Percentiles rank a stretch among this genome's conserved stretches.
Conservation (phyloP, 2,797 vertebrate species). For the Cuculus canorus region DNA sequence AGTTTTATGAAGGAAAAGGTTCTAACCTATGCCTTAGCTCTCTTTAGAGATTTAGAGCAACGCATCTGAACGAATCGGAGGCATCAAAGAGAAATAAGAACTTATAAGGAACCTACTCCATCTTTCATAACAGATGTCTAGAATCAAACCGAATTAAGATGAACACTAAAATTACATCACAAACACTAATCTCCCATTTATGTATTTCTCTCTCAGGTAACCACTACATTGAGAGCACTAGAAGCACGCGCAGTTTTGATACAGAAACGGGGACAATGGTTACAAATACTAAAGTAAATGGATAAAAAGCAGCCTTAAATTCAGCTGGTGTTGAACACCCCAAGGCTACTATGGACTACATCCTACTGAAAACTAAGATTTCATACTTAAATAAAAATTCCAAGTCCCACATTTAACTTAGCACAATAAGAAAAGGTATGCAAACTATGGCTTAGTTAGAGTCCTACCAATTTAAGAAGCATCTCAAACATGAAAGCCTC, state of each 20-base stretch:
- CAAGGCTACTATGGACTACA: background rate
- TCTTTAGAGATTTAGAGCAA: background rate
- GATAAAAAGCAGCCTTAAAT: background rate
- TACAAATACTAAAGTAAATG: background rate
- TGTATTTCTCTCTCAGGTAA: background rate
- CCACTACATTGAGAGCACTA: background rate
- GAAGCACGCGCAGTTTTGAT: background rate
- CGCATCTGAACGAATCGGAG: background rate
- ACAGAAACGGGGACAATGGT: background rate
- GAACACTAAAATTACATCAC: background rate
- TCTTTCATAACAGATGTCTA: background rate
- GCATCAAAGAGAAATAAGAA: background rate
- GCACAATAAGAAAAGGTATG: background rate
- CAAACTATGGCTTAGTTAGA: background rate
- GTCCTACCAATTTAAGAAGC: background rate
- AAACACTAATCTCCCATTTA: background rate
- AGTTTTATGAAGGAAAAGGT: constrained; percentile 25
- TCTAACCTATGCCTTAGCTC: background rate
- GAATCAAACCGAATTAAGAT: background rate
- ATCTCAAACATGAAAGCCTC: background rate
- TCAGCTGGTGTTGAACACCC: background rate
- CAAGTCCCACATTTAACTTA: background rate
- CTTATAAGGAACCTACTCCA: background rate
- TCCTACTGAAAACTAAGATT: background rate
- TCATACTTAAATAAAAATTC: background rate